These are phyloP conservation scores for Morbakka virulenta DNA, from an alignment of 30 jellyfish, hydroid and myxozoan genomes.

Conservation along the genomic window DNA sequence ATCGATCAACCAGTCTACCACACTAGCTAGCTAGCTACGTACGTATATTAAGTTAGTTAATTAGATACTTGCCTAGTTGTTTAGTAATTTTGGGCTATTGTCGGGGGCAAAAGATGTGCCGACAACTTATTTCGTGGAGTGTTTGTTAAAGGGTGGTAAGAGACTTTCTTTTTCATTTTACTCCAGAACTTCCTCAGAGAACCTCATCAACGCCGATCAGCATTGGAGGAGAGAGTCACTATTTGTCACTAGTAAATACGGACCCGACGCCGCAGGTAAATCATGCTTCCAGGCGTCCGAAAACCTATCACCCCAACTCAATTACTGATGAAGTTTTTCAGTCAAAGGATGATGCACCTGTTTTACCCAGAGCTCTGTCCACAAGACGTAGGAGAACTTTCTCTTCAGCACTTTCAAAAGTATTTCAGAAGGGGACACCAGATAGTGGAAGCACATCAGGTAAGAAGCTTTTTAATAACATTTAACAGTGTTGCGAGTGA, in stretches of 20 bases:
- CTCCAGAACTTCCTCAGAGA: neutral
- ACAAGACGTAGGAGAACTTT: neutral
- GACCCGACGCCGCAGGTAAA: neutral
- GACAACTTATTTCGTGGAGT: no score
- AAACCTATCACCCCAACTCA: neutral
- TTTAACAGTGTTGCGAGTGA: no score
- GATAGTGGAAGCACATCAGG: neutral
- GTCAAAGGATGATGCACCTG: neutral
- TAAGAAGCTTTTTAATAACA: neutral
- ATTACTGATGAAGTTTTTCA: neutral
- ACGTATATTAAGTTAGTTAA: neutral
- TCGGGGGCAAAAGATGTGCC: no score
- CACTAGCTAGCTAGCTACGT: no score
- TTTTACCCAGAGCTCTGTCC: neutral
- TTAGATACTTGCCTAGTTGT: neutral
- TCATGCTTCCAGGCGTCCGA: neutral
- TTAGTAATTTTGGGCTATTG: no score
- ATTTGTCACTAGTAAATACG: neutral
- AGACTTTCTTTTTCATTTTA: neutral
- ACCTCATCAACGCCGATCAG: neutral
- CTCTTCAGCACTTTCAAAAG: neutral
- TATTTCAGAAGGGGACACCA: neutral
- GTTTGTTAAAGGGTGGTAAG: no score
- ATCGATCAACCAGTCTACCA: no score
- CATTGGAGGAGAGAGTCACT: neutral